A percentile compares a stretch with the other conserved stretches of the same genome.
Conservation (phyloP, 2,888 invertebrate species). For the Nemapogon koenigi region DNA sequence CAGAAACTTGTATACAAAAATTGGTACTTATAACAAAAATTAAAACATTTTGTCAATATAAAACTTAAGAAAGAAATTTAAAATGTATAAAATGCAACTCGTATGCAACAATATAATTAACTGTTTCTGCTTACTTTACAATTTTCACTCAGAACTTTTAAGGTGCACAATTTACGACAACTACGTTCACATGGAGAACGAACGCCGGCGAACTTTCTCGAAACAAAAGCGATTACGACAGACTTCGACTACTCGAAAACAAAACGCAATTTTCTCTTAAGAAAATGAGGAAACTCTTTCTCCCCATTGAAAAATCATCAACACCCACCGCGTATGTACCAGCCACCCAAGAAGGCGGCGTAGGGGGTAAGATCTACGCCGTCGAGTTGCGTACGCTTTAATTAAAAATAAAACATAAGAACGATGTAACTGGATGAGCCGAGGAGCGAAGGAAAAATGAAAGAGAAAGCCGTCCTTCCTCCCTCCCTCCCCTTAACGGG, state of each 20-base stretch:
- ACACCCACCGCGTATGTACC: constrained; percentile 60
- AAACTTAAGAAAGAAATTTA: too few species aligned
- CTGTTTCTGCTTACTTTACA: constrained; percentile 35
- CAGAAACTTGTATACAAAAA: too few species aligned
- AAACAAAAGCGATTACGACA: constrained; percentile 65
- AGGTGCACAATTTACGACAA: constrained; percentile 53
- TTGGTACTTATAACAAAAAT: too few species aligned
- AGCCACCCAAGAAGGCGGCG: constrained; percentile 19
- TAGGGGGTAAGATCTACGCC: constrained; percentile 55
- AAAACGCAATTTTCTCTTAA: constrained; percentile 67
- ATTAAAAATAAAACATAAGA: constrained; percentile 67
- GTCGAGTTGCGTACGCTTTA: constrained; percentile 66
- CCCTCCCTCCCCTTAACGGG: constrained; percentile 31
- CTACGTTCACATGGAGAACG: constrained; percentile 44
- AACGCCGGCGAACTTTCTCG: constrained; percentile 43
- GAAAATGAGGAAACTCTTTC: constrained; percentile 67
- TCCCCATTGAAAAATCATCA: constrained; percentile 67
- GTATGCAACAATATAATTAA: constrained; percentile 19
- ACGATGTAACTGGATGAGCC: constrained; percentile 67
- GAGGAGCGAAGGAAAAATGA: constrained; percentile 66
- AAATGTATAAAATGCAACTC: too few species aligned
- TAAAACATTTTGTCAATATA: too few species aligned
- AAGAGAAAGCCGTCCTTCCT: constrained; percentile 59
- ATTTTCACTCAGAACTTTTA: constrained; percentile 45
- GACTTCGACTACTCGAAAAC: constrained; percentile 65